phyloP scores from a whole-genome alignment of 2,113 vertebrate species.

The Aptenodytes forsteri region DNA sequence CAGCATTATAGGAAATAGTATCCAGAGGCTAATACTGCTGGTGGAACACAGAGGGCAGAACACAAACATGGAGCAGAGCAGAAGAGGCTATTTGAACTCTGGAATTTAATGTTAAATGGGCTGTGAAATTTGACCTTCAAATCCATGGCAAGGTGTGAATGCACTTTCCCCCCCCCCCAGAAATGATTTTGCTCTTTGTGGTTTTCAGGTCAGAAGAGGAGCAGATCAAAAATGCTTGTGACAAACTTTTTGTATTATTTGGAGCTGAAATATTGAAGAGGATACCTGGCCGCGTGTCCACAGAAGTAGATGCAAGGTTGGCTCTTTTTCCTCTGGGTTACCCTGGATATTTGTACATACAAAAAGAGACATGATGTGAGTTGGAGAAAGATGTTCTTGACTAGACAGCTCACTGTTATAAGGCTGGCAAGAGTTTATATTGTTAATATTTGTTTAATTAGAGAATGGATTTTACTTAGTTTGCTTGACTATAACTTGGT shows the following conservation, averaged over 20 bases:
- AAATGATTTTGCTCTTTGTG: neutral
- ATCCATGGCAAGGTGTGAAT: neutral
- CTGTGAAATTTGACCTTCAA: neutral
- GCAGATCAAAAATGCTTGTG: slow-evolving; percentile 86
- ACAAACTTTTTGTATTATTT: slow-evolving; percentile 94
- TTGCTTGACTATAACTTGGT: neutral
- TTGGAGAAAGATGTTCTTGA: neutral
- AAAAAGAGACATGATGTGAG: neutral
- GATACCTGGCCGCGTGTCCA: slow-evolving; percentile 95
- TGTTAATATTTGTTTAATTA: neutral
- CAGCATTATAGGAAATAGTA: neutral
- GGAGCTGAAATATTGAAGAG: slow-evolving; percentile 95
- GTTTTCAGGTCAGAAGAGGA: slow-evolving; percentile 84
- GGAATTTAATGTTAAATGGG: neutral
- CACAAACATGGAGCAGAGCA: neutral
- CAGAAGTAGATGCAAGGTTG: slow-evolving; percentile 96
- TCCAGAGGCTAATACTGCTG: neutral
- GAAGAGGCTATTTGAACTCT: neutral
- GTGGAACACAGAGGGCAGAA: neutral
- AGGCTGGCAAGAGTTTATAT: neutral
- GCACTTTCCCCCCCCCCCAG: no score
- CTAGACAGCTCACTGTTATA: neutral
- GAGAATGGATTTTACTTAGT: neutral
- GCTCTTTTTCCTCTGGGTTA: neutral
- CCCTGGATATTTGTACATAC: neutral